Base-by-base conservation (phyloP, 2,113 vertebrate species). In the Eudyptes chrysolophus region DNA sequence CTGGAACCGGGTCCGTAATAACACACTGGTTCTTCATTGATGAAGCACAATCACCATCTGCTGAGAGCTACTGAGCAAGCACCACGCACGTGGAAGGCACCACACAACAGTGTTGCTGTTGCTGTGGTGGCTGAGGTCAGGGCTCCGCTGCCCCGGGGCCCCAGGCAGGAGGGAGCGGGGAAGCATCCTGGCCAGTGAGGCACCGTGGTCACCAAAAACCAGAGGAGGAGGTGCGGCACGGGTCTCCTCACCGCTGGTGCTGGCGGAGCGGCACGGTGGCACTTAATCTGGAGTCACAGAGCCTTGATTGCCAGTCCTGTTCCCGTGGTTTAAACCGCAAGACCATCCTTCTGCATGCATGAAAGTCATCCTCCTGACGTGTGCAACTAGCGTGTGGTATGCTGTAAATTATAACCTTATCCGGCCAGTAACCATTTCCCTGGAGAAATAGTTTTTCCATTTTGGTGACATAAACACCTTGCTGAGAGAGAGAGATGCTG, bases 81-180 rank as follows among this genome's bases (percentile, higher is more conserved):
- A 52, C 58, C 10, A 6, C 1, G 7, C 24, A 13, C 0, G 2
- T 46, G 52, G 38, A 62, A 77, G 51, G n/a, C 49, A 83, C 22
- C 34, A 16, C 24, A 8, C 20, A 48, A 42, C 70, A 57, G 19
- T 1, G 1, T 24, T 69, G 29, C n/a, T 62, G 19, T 42, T 40
- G 34, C 42, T 62, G 68, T 21, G 58, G 20, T 61, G 79, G 22
- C 29, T 71, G 58, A 72, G 42, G 18, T 60, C 55, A 65, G 42
- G 14, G 21, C 9, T 69, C 5, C 29, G 29, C 46, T 70, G 24
- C 15, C 7, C 30, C 83, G 55, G 38, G 25, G 13, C 6, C 18
- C 13, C 0, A 0, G 32, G 24, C 26, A 62, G 42, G n/a, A 75
- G n/a, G 17, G n/a, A 61, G 3, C 0, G 0, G n/a, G n/a, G 48